Percentiles rank a stretch among this genome's conserved stretches.
Evolutionary conservation across 2,113 vertebrate genomes (phyloP).

Genomic region (Balaenoptera acutorostrata): DNA sequence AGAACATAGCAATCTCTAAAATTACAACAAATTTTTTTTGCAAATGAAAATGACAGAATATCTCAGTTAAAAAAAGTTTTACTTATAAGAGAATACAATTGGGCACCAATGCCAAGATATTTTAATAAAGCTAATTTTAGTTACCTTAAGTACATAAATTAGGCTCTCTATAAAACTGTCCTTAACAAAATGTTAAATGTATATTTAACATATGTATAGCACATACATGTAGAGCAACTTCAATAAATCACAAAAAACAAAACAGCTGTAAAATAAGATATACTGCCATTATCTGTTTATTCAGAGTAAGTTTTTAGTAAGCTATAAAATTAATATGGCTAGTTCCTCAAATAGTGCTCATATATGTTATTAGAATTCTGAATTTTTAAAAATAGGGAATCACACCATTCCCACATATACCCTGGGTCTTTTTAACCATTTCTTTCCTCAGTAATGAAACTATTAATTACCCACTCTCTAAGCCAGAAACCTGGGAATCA

Average conservation of each 20-base stretch:
- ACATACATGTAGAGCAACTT: background rate
- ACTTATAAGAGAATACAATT: background rate
- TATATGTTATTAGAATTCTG: background rate
- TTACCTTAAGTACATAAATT: background rate
- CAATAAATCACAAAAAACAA: background rate
- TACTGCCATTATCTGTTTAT: background rate
- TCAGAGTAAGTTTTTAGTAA: background rate
- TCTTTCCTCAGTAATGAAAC: background rate
- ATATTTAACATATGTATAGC: background rate
- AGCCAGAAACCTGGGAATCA: background rate
- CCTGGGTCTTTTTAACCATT: background rate
- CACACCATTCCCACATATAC: background rate
- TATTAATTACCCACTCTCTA: background rate
- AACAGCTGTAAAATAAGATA: background rate
- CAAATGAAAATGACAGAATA: background rate
- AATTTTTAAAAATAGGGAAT: background rate
- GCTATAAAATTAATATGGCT: background rate
- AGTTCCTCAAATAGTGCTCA: background rate
- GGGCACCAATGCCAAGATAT: background rate
- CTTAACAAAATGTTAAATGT: background rate
- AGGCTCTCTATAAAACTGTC: background rate
- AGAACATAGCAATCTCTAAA: background rate
- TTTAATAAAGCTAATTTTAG: slow-evolving; percentile 39
- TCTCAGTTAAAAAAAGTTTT: background rate
- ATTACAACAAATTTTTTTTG: background rate